Base-by-base conservation (phyloP, 2,797 vertebrate genomes). In the Sebastes nivosus region DNA sequence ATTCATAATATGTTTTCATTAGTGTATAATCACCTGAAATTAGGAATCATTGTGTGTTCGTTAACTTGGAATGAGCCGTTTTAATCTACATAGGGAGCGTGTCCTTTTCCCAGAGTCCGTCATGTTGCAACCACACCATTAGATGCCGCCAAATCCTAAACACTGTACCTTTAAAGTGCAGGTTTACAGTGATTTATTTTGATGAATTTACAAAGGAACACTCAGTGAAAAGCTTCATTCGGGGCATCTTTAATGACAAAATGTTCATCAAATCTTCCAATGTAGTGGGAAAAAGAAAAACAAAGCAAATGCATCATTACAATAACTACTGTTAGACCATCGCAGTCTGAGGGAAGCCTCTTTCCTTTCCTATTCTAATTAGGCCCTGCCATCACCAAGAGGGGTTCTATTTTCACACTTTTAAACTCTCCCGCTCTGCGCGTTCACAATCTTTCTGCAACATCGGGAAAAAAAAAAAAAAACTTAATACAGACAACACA, bases 161-260 rank as follows among this genome's bases (percentile, higher is more conserved):
- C 50, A 52, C 18, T 52, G 20, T 4, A 10, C 3, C 20, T 52
- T 52, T 20, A 52, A 52, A 52, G 1, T 52, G 50, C 16, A 55
- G 5, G 2, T 58, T 71, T 10, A 52, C 8, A 29, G 29, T 24
- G 3, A 63, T 67, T 57, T 16, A 50, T 20, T 52, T 52, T 14
- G 50, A 52, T 18, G 42, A 46, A 2, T 46, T 52, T n/a, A 52
- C 52, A 75, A 57, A 69, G 6, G 3, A 27, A 4, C 11, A 76
- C 32, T 36, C 16, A 12, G 30, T 30, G 27, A 67, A 29, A 24
- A 7, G 32, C 67, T 91, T 93, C 83, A 91, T 88, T 93, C 86
- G 90, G 93, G 78, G 91, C 70, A 89, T 92, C 69, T 94, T 95
- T 95, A 94, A 93, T 95, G 93, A 94, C 79, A 93, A 93, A 91